Base-by-base conservation (phyloP, 53 echinoderm and acorn worm species). In the Astropecten irregularis region DNA sequence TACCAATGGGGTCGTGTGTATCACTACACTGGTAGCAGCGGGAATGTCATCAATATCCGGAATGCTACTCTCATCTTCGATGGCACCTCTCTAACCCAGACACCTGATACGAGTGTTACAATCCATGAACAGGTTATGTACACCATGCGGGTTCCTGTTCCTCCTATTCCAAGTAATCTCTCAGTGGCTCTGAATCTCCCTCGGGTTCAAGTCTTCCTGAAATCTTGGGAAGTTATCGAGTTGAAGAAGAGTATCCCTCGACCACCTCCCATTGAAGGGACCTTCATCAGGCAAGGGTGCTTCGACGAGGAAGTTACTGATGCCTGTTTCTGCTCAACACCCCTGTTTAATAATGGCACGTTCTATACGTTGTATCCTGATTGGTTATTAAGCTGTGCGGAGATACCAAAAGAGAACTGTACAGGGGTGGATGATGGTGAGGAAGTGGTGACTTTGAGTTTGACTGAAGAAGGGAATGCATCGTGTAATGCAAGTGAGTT, bases 11-110 rank as follows among this genome's bases (percentile, higher is more conserved):
- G 92, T 21, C 65, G 89, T 2, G 71, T 68, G 16, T 89, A 92
- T 67, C 32, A 68, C n/a, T 89, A 77, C 59, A 10, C 68, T 15
- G 82, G 77, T 3, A 68, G 73, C 73, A 89, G 89, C 34, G 54
- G 82, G 32, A 89, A 92, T 64, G 86, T 92, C 33, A 85, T 92
- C 89, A 89, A 92, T 61, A 92, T 92, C 60, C 66, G 92, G 1
- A 92, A 92, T 59, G 89, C 89, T 22, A 83, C 89, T 27, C 73
- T 92, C 10, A 35, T 68, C 26, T 92, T 92, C 48, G 69, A 86
- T 27, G 92, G 89, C 2, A 89, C 89, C 9, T 92, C 92, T 26
- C 86, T 68, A 7, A 62, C 83, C 0, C 82, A 85, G 63, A 92
- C 92, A 1, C 89, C 42, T 3, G 83, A 89, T 27, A 61, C 73